phyloP scores from a whole-genome alignment of 2,797 vertebrate genomes.

The Sciaenops ocellatus region DNA sequence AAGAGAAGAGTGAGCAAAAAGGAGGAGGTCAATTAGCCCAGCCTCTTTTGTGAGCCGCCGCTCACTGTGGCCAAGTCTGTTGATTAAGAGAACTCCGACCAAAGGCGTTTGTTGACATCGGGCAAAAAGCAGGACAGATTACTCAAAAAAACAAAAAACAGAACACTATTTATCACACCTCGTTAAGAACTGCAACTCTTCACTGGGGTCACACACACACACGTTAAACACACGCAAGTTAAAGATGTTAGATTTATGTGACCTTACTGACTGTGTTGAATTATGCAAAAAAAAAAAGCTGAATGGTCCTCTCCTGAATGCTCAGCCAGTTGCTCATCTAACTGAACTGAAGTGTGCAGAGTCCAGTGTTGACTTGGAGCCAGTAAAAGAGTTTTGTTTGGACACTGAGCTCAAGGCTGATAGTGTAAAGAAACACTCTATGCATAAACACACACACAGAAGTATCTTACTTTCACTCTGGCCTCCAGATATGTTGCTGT shows the following conservation, averaged over 20 bases:
- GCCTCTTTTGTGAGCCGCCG: conserved; percentile 75
- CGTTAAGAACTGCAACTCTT: conserved; percentile 22
- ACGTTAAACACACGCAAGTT: conserved; percentile 10
- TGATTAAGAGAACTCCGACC: conserved; percentile 70
- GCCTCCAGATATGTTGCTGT: conserved; percentile 24
- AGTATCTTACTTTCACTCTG: not conserved
- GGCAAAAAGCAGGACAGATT: conserved; percentile 46
- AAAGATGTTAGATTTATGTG: conserved; percentile 47
- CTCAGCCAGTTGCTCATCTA: conserved; percentile 14
- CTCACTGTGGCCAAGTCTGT: conserved; percentile 62
- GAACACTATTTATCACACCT: conserved; percentile 27
- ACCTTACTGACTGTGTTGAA: conserved; percentile 37
- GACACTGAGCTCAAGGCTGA: not conserved
- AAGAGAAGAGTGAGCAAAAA: conserved; percentile 54
- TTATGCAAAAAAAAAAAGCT: not conserved
- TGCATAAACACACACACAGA: conserved; percentile 6
- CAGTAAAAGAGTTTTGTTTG: conserved; percentile 39
- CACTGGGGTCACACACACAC: conserved; percentile 24
- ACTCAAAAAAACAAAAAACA: conserved; percentile 40
- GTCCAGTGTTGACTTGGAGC: conserved; percentile 25
- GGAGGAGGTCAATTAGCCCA: conserved; percentile 68
- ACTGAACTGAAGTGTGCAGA: conserved; percentile 33
- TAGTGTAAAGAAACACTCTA: conserved; percentile 17
- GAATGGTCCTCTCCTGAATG: conserved; percentile 29
- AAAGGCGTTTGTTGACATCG: conserved; percentile 62